A percentile compares a stretch with the other conserved stretches of the same genome.
Conservation (phyloP, 2,888 invertebrate genomes). For the Parnassius apollo region DNA sequence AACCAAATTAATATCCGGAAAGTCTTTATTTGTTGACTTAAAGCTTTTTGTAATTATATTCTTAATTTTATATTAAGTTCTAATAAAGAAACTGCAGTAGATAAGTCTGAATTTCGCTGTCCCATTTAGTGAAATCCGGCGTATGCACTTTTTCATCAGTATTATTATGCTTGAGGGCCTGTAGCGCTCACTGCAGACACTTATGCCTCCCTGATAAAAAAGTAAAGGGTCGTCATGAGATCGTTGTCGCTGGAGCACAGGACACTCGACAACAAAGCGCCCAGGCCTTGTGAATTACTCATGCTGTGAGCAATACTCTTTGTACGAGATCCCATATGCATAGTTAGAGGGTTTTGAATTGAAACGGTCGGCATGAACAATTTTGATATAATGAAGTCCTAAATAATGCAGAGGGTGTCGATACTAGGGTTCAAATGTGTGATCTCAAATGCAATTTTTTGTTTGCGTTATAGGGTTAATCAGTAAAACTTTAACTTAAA, state of each 20-base stretch:
- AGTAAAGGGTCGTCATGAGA: conserved; percentile 40
- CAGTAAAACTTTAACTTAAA: not conserved
- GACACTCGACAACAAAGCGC: conserved; percentile 43
- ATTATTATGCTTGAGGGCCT: conserved; percentile 19
- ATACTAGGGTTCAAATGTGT: conserved; percentile 1
- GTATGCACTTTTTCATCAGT: conserved; percentile 27
- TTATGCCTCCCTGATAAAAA: conserved; percentile 36
- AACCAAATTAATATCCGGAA: no score
- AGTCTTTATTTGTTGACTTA: no score
- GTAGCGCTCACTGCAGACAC: conserved; percentile 32
- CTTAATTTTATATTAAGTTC: no score
- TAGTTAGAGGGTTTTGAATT: conserved; percentile 13
- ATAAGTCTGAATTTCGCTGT: not conserved
- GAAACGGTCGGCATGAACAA: conserved; percentile 18
- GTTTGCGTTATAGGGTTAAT: not conserved
- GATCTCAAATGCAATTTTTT: not conserved
- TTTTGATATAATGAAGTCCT: conserved; percentile 22
- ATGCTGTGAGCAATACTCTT: conserved; percentile 35
- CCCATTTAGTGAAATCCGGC: conserved; percentile 7
- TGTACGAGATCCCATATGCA: conserved; percentile 32
- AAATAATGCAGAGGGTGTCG: conserved; percentile 23
- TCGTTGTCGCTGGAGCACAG: conserved; percentile 50
- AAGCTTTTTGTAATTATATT: no score
- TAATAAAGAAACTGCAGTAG: no score
- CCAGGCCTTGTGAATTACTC: conserved; percentile 39